Evolutionary conservation across 2,888 invertebrate species (phyloP).

Genomic region (Tolmerus cingulatus): DNA sequence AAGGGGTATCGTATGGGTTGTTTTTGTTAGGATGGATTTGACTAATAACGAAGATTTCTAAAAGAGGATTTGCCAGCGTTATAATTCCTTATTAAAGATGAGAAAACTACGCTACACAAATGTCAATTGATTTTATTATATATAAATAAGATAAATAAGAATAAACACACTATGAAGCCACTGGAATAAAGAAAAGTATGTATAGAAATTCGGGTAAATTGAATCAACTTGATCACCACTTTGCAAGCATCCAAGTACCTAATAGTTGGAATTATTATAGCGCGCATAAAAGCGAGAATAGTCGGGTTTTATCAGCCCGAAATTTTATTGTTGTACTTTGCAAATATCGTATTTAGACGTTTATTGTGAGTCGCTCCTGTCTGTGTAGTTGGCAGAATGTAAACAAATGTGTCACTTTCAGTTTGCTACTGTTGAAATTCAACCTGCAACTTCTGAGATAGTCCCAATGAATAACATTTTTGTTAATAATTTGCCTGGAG

Average conservation of each 20-base stretch:
- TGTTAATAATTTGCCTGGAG: background rate
- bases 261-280: background rate
- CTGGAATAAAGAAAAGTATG: too few species aligned
- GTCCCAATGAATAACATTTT: background rate
- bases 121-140: too few species aligned
- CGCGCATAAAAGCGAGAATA: background rate
- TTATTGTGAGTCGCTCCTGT: background rate
- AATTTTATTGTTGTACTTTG: background rate
- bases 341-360: background rate
- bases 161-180: too few species aligned
- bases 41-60: too few species aligned
- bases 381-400: background rate
- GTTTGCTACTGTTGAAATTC: background rate
- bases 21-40: too few species aligned
- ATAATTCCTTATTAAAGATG: too few species aligned
- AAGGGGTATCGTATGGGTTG: too few species aligned
- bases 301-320: background rate
- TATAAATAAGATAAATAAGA: too few species aligned
- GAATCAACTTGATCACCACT: background rate
- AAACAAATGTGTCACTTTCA: background rate
- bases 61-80: too few species aligned
- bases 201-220: background rate
- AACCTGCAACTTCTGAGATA: background rate
- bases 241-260: background rate
- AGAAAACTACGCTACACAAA: too few species aligned